Evolutionary conservation across 2,797 vertebrate genomes (phyloP), one percentile per base, ranked within the genome.

Genomic region (Chloroceryle amazona): DNA sequence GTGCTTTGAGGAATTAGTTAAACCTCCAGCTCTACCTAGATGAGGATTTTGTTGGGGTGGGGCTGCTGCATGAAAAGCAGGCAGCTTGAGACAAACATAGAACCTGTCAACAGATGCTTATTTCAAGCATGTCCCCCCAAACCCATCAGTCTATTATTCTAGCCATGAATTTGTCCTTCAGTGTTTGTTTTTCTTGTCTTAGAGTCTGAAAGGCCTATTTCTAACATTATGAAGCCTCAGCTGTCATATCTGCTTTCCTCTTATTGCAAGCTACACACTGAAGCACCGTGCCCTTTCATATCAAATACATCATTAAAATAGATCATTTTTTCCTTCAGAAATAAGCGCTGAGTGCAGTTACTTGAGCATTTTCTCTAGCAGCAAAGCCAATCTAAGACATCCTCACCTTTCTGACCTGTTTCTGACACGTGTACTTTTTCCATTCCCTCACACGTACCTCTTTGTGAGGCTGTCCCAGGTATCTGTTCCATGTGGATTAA

Each of bases 201-300:
- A 6, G 58, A 87, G 67, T 81, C 93, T 92, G 90, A 86, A 85
- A 93, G 57, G 65, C 61, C 83, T 68, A 12, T 96, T 96, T 93
- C 91, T 81, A 97, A 93, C 57, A 15, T 20, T 44, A 87, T 4
- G 13, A 90, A 90, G 83, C 71, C 96, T 93, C 96, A 94, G 92
- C 94, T 97, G 93, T 97, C 93, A 92, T 76, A 96, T 96, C 94
- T 82, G 78, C 74, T 96, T 82, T 89, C 81, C 81, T 92, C 67
- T 89, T 80, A 74, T 31, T 94, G 86, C 92, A 67, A 93, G 94
- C 74, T 89, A 60, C 6, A 10, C 81, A 5, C 63, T 81, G 74
- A 61, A 96, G 96, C 96, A 41, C 90, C 3, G 6, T 94, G 90
- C 83, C 81, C 84, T 96, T 96, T 96, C 93, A 87, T 94, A 95